Evolutionary conservation across 2,113 vertebrate species (phyloP).

Genomic region (Danionella cerebrum): DNA sequence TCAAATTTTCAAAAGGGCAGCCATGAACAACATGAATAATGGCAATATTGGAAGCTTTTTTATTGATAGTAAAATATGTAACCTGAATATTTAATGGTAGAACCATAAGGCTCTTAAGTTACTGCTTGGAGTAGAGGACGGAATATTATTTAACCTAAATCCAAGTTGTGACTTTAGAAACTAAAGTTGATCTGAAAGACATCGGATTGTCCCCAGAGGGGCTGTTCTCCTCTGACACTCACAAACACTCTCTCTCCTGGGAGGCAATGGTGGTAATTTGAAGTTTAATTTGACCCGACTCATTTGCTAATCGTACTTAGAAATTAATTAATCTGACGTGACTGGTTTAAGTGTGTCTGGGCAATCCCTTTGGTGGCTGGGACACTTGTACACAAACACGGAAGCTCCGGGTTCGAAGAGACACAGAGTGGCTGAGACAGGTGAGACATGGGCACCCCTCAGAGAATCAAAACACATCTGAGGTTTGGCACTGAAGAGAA

Average conservation of each 20-base stretch:
- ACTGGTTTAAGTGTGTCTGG: conserved; percentile 65
- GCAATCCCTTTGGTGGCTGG: conserved; percentile 39
- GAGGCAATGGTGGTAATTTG: conserved; percentile 63
- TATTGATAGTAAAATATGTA: too few species aligned
- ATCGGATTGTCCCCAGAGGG: conserved; percentile 38
- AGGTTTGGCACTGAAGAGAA: neutral
- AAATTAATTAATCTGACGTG: conserved; percentile 68
- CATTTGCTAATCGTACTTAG: conserved; percentile 54
- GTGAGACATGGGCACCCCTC: conserved; percentile 29
- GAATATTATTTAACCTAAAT: too few species aligned
- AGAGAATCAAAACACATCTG: neutral
- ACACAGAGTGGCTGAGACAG: conserved; percentile 41
- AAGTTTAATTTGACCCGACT: conserved; percentile 71
- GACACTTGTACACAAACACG: too few species aligned
- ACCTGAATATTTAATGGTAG: too few species aligned
- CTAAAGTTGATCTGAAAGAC: conserved; percentile 5
- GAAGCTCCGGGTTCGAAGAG: neutral
- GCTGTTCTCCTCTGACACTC: neutral
- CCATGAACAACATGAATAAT: too few species aligned
- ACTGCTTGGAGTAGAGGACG: too few species aligned
- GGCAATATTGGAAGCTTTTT: too few species aligned
- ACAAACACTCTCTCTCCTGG: conserved; percentile 33
- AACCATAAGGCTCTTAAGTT: too few species aligned
- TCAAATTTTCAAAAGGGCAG: too few species aligned
- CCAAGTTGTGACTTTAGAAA: neutral